phyloP scores from a whole-genome alignment of 2,888 invertebrate species.

The Rhagium mordax region DNA sequence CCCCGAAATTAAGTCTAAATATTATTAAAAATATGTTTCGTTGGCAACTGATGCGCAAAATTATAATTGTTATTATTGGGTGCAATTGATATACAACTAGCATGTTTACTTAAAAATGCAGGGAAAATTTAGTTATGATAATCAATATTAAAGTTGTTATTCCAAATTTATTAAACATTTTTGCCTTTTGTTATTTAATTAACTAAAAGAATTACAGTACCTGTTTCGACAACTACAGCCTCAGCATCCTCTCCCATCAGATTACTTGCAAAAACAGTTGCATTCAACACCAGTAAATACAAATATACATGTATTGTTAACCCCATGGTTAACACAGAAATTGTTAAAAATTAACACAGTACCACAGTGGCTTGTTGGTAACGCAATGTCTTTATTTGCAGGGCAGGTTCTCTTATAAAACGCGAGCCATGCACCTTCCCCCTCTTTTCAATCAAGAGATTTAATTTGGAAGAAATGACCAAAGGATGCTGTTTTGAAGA shows the following conservation, averaged over 20 bases:
- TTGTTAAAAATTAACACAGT: conserved; percentile 36
- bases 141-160: not conserved
- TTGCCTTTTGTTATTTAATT: not conserved
- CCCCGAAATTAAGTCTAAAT: no score
- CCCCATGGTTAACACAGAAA: conserved; percentile 53
- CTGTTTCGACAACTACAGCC: conserved; percentile 59
- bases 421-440: conserved; percentile 54
- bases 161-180: no score
- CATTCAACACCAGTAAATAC: conserved; percentile 53
- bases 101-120: no score
- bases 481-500: conserved; percentile 51
- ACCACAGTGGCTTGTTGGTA: conserved; percentile 53
- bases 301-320: conserved; percentile 55
- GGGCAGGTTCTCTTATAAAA: conserved; percentile 67
- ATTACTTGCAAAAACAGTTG: conserved; percentile 43
- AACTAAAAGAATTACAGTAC: conserved; percentile 49
- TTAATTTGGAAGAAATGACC: conserved; percentile 54
- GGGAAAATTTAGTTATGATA: no score
- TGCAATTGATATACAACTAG: no score
- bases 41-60: not conserved
- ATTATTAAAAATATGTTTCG: not conserved
- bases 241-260: conserved; percentile 52
- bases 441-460: conserved; percentile 49
- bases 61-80: no score
- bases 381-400: conserved; percentile 64